phyloP scores from a whole-genome alignment of 2,888 invertebrate genomes.

The Macropis europaea region DNA sequence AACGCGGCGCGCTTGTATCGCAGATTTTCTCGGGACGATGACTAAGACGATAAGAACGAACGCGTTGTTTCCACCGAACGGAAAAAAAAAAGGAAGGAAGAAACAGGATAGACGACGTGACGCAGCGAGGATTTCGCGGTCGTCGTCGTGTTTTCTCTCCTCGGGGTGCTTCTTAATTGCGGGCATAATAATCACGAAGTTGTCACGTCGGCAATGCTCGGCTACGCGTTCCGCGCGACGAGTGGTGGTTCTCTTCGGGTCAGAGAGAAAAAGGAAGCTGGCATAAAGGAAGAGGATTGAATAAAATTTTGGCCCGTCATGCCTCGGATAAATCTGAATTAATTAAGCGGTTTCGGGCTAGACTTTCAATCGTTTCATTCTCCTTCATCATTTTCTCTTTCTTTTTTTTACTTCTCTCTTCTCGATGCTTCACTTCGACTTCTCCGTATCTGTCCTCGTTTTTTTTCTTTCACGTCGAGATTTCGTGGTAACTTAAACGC shows the following conservation, averaged over 20 bases:
- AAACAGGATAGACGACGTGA: constrained; percentile 1
- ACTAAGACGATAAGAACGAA: constrained; percentile 57
- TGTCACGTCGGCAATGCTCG: constrained; percentile 47
- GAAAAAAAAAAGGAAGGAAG: neutral
- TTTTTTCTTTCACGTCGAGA: constrained; percentile 54
- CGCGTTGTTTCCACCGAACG: constrained; percentile 29
- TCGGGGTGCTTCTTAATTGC: constrained; percentile 56
- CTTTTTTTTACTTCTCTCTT: constrained; percentile 20
- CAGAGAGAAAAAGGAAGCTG: constrained; percentile 31
- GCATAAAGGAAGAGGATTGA: constrained; percentile 68
- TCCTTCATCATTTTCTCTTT: constrained; percentile 32
- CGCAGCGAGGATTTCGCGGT: constrained; percentile 30
- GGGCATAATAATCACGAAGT: constrained; percentile 59
- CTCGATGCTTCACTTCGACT: constrained; percentile 24
- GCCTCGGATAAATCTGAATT: constrained; percentile 78
- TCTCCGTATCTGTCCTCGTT: constrained; percentile 45
- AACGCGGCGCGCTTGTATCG: constrained; percentile 45
- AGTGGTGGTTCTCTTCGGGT: constrained; percentile 18
- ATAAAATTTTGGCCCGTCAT: constrained; percentile 75
- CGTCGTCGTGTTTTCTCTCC: constrained; percentile 34
- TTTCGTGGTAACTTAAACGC: constrained; percentile 69
- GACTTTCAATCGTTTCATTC: constrained; percentile 54
- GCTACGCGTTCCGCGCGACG: constrained; percentile 14
- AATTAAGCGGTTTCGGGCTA: constrained; percentile 76
- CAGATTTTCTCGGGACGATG: constrained; percentile 52